Evolutionary conservation across 2,888 invertebrate genomes (phyloP).

Genomic region (Microplitis deprimator): DNA sequence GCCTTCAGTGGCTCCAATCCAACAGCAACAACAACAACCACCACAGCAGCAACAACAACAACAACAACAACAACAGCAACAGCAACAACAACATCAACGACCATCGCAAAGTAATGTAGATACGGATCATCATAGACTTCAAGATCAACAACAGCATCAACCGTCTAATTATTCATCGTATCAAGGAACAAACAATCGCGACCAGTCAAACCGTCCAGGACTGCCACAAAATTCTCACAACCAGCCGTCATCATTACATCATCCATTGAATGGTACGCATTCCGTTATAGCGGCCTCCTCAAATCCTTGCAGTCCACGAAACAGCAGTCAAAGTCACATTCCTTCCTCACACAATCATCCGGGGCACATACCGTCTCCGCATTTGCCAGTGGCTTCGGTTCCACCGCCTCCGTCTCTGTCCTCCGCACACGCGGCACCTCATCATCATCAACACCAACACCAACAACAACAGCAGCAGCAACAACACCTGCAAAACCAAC

Average conservation of each 20-base stretch:
- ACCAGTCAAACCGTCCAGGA: conserved; percentile 37
- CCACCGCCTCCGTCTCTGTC: conserved; percentile 44
- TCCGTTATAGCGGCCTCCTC: conserved; percentile 49
- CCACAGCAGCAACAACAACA: not conserved
- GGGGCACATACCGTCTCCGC: conserved; percentile 64
- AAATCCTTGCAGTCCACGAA: conserved; percentile 60
- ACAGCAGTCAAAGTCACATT: conserved; percentile 63
- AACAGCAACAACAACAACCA: conserved; percentile 16
- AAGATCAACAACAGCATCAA: conserved; percentile 54
- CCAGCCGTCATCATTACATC: conserved; percentile 41
- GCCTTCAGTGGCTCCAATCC: conserved; percentile 16
- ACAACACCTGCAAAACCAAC: conserved; percentile 41
- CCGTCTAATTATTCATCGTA: conserved; percentile 44
- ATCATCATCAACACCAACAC: conserved; percentile 58
- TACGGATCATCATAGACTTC: conserved; percentile 17
- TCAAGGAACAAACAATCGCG: conserved; percentile 46
- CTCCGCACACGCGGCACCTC: conserved; percentile 49
- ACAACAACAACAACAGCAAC: conserved; percentile 23
- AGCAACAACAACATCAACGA: conserved; percentile 49
- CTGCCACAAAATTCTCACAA: conserved; percentile 45
- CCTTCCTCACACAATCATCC: conserved; percentile 63
- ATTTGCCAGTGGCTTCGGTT: conserved; percentile 52
- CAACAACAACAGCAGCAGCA: conserved; percentile 50
- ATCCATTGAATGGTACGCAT: conserved; percentile 45
- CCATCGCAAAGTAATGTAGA: conserved; percentile 31